Evolutionary conservation across 2,888 invertebrate species (phyloP).

Genomic region (Trisateles emortualis): DNA sequence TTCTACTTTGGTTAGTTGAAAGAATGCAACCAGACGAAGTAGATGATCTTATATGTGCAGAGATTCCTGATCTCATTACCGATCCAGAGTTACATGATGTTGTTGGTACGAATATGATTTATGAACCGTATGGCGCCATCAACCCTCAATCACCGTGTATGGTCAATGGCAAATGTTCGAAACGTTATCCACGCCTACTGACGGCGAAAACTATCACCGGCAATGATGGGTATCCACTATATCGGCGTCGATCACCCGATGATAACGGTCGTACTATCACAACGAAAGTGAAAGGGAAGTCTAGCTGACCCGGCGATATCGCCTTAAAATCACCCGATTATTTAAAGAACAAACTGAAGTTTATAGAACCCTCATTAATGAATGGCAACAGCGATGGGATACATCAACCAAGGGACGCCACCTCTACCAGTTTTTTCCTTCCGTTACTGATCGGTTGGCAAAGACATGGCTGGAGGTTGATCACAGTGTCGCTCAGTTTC

Average conservation of each 20-base stretch:
- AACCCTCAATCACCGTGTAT: slow-evolving; percentile 41
- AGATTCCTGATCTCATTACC: slow-evolving; percentile 32
- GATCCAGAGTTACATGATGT: slow-evolving; percentile 38
- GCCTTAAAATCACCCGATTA: too few species aligned
- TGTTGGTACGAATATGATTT: slow-evolving; percentile 35
- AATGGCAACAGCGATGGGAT: too few species aligned
- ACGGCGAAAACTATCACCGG: slow-evolving; percentile 50
- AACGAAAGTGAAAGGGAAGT: slow-evolving; percentile 14
- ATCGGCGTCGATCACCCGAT: slow-evolving; percentile 21
- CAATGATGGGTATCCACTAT: slow-evolving; percentile 30
- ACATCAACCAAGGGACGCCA: too few species aligned
- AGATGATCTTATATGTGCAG: slow-evolving; percentile 37
- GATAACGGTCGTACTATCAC: slow-evolving; percentile 32
- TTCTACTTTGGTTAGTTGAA: slow-evolving; percentile 33
- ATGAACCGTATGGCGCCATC: slow-evolving; percentile 35
- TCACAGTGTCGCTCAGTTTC: too few species aligned
- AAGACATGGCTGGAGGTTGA: too few species aligned
- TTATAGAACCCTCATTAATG: too few species aligned
- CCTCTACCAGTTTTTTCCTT: too few species aligned
- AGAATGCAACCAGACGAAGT: slow-evolving; percentile 29
- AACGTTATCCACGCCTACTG: slow-evolving; percentile 56
- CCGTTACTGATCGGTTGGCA: too few species aligned
- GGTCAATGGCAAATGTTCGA: slow-evolving; percentile 47
- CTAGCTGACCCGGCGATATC: too few species aligned
- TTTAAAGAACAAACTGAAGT: too few species aligned